Base-by-base conservation (phyloP, 2,888 invertebrate species). In the Gisinianus flammeolus region DNA sequence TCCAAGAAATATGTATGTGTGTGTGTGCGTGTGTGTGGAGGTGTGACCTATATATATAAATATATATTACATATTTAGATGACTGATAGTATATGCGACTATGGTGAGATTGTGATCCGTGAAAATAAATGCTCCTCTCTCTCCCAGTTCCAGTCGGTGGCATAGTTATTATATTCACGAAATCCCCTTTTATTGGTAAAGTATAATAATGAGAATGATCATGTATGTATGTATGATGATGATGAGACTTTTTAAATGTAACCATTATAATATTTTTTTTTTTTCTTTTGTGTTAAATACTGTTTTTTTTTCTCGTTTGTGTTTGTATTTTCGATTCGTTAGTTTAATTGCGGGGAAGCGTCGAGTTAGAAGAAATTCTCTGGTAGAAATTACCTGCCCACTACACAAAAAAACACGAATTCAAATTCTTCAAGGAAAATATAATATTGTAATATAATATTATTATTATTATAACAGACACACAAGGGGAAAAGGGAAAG, bases 21-120 rank as follows among this genome's bases (percentile, higher is more conserved):
- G n/a, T n/a, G n/a, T n/a, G n/a, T n/a, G n/a, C n/a, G n/a, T n/a
- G n/a, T n/a, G n/a, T n/a, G n/a, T n/a, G n/a, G n/a, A n/a, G n/a
- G 44, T 44, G 44, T 16, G 19, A 44, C 19, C 16, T 44, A 44
- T 44, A 44, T 44, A 44, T 44, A 44, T 44, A 44, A 8, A 35
- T 35, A 35, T 35, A 35, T 35, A 35, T 35, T 35, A 35, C 12
- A 35, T 35, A 35, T 35, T 35, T 71, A 71, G 71, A 44, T 71
- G 71, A 71, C 71, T 71, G 71, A 71, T 26, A 19, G 26, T 62
- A 62, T 58, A 62, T 62, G 44, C 44, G 19, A 67, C n/a, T 67
- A 64, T 33, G 68, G 22, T 58, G 58, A 58, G 58, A 58, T 58
- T 58, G 44, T 44, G 30, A 68, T 68, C 56, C 24, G 6, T 58